Percentiles rank a stretch among this genome's conserved stretches.
Conservation (phyloP, 2,888 invertebrate genomes). For the Andrena flavipes region DNA sequence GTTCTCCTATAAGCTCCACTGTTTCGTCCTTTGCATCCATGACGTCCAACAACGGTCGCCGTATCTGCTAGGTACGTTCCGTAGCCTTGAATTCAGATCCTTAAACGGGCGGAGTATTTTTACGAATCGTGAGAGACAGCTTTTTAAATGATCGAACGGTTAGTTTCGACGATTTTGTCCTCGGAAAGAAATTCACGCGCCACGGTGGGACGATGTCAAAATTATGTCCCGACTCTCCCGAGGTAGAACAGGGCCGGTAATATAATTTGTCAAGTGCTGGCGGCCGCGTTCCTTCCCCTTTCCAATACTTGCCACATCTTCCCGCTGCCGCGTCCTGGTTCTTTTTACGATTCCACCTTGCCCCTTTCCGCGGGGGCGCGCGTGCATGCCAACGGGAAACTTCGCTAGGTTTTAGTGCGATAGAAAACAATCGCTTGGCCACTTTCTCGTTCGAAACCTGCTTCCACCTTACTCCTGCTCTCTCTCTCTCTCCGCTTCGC, state of each 20-base stretch:
- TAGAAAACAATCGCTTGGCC: conserved; percentile 62
- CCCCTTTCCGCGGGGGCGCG: conserved; percentile 17
- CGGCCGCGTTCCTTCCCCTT: conserved; percentile 40
- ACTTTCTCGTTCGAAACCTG: conserved; percentile 61
- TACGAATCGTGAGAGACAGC: no score
- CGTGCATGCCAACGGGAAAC: conserved; percentile 60
- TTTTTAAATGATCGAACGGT: no score
- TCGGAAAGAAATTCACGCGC: not conserved
- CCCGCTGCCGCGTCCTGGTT: conserved; percentile 11
- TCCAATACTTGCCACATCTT: conserved; percentile 34
- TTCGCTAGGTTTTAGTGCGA: conserved; percentile 59
- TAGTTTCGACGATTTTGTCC: not conserved
- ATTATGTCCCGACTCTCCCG: conserved; percentile 14
- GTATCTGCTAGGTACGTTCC: not conserved
- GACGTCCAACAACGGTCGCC: not conserved
- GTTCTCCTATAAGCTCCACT: conserved; percentile 8
- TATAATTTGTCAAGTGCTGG: conserved; percentile 53
- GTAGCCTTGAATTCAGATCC: not conserved
- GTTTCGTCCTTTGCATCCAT: conserved; percentile 12
- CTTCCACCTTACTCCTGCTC: conserved; percentile 46
- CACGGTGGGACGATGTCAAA: conserved; percentile 6
- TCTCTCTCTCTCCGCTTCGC: conserved; percentile 36
- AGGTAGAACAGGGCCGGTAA: conserved; percentile 22
- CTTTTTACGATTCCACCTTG: conserved; percentile 37
- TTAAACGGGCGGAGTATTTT: no score